Evolutionary conservation across 2,113 vertebrate species (phyloP).

Genomic region (Anoura caudifer): DNA sequence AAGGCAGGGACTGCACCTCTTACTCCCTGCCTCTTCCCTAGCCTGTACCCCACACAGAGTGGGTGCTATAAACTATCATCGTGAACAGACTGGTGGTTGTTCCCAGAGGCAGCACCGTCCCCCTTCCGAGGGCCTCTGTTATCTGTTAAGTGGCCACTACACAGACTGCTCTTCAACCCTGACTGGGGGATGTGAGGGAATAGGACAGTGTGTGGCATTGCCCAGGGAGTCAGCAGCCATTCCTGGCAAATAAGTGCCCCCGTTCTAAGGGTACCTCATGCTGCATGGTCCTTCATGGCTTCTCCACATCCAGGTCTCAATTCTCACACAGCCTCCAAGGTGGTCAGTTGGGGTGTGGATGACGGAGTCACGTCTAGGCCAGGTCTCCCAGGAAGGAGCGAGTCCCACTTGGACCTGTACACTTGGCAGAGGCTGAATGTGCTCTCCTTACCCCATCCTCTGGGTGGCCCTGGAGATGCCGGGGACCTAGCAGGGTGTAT

Average conservation of each 20-base stretch:
- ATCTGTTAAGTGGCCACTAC: not conserved
- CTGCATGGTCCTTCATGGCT: not conserved
- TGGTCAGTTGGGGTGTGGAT: not conserved
- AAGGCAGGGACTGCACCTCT: not conserved
- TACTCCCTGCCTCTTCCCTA: not conserved
- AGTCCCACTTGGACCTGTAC: not conserved
- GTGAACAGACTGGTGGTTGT: not conserved
- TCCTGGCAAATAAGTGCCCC: not conserved
- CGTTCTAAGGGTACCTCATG: not conserved
- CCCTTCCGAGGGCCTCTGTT: not conserved
- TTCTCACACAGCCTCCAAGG: not conserved
- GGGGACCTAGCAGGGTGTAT: not conserved
- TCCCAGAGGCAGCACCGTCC: not conserved
- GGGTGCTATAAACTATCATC: not conserved
- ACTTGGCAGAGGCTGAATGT: not conserved
- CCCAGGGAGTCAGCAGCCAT: not conserved
- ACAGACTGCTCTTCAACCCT: not conserved
- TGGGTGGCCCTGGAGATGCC: not conserved
- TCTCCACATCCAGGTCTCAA: not conserved
- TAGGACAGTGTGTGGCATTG: not conserved
- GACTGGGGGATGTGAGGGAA: not conserved
- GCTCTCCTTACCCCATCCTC: not conserved
- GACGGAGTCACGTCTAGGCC: not conserved
- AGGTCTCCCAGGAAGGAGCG: not conserved
- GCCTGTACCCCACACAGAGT: not conserved